A percentile compares a stretch with the other conserved stretches of the same genome.
Evolutionary conservation across 2,797 vertebrate species (phyloP).

Genomic region (Trematomus bernacchii): DNA sequence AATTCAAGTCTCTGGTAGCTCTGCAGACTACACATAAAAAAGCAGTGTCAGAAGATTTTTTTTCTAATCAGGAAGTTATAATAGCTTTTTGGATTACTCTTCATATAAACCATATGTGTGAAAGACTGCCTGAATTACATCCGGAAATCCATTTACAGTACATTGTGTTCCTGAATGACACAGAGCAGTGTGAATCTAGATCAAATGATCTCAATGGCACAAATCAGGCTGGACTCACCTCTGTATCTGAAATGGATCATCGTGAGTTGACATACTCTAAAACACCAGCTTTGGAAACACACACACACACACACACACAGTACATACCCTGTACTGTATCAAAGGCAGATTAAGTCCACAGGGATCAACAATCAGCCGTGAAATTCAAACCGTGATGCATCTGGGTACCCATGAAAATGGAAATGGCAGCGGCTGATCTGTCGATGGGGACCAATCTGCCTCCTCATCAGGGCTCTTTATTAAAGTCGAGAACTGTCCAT

Average conservation of each 20-base stretch:
- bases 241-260: slow-evolving; percentile 45
- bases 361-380: slow-evolving; percentile 59
- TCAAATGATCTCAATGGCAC: slow-evolving; percentile 20
- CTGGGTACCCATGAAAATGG: slow-evolving; percentile 72
- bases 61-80: slow-evolving; percentile 46
- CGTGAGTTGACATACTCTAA: slow-evolving; percentile 14
- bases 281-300: slow-evolving; percentile 14
- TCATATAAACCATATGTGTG: slow-evolving; percentile 42
- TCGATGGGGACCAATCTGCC: slow-evolving; percentile 63
- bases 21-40: slow-evolving; percentile 51
- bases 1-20: slow-evolving; percentile 50
- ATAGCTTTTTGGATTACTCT: slow-evolving; percentile 56
- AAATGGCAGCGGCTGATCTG: slow-evolving; percentile 70
- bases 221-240: slow-evolving; percentile 15
- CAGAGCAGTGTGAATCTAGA: slow-evolving; percentile 24
- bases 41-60: slow-evolving; percentile 42
- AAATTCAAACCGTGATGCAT: slow-evolving; percentile 56
- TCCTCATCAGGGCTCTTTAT: slow-evolving; percentile 76
- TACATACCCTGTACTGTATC: slow-evolving; percentile 4
- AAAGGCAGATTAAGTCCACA: slow-evolving; percentile 43
- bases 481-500: slow-evolving; percentile 72
- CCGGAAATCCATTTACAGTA: slow-evolving; percentile 58
- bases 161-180: slow-evolving; percentile 44
- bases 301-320: neutral
- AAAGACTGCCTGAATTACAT: slow-evolving; percentile 35